Evolutionary conservation across 2,888 invertebrate species (phyloP), one percentile per base, ranked within the genome.

Genomic region (Hypena proboscidalis): DNA sequence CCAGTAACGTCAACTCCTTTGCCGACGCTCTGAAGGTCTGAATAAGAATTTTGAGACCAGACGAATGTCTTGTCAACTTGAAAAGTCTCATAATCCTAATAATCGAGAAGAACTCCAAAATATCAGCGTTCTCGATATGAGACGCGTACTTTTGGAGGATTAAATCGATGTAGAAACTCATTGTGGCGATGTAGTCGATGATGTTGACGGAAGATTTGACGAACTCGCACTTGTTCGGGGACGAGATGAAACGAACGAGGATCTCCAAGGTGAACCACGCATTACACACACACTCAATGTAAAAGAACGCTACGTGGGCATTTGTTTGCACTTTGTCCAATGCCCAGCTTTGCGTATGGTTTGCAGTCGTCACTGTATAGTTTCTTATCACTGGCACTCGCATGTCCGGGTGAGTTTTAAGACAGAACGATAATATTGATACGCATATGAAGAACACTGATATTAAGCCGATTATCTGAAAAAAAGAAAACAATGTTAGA

Each of bases 391-490:
- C 94, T 55, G 98, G 98, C 74, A 97, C 97, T 74, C 98, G 93
- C 97, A 99, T 97, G 88, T 98, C 99, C 58, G 99, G 99, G 90
- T 99, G 99, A 31, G 99, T 99, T 93, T 99, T 99, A 82, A 99
- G 94, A 92, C 99, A 99, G 93, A 99, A 99, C 69, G 99, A 98
- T 86, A 99, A 93, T 85, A 99, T 99, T 66, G 99, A 99, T 66
- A 99, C 97, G 92, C 99, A 98, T 88, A 99, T 99, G 94, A 99
- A 99, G 93, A 99, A 99, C 78, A 99, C 98, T 64, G 99, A 99
- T 83, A 99, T 95, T 62, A 99, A 96, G 70, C 99, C 99, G 83
- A 99, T 97, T 75, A 98, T 96, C 99, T 99, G 95, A 25, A 93
- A 94, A 70, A 74, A 77, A 70, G 23, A 23, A 21, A 7, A 34